These are phyloP conservation scores for Tribolium madens DNA, from an alignment of 1,140 invertebrate species.

Conservation along the genomic window DNA sequence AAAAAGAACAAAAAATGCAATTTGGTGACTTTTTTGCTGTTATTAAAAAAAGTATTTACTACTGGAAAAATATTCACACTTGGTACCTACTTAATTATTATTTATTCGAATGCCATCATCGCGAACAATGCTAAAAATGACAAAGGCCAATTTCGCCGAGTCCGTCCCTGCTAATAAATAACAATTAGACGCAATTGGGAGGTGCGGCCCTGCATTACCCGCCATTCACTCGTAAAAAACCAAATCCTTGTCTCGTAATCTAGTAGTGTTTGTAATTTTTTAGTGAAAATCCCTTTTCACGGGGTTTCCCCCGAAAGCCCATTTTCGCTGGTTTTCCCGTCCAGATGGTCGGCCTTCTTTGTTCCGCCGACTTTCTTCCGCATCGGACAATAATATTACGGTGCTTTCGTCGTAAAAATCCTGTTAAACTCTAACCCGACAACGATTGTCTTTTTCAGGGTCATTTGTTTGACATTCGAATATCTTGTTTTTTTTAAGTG, in stretches of 20 bases:
- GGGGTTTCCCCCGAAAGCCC: neutral
- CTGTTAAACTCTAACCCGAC: constrained; percentile 15
- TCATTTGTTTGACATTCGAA: neutral
- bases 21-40: no score
- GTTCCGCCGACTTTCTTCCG: neutral
- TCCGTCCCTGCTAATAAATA: constrained; percentile 14
- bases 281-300: neutral
- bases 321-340: neutral
- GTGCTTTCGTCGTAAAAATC: constrained; percentile 10
- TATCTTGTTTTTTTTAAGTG: neutral
- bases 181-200: constrained; percentile 1
- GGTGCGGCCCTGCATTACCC: neutral
- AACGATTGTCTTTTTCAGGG: neutral
- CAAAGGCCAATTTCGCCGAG: neutral
- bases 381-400: constrained; percentile 12
- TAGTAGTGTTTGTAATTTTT: no score
- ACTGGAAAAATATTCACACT: no score
- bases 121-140: neutral
- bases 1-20: no score
- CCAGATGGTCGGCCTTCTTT: constrained; percentile 2
- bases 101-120: neutral
- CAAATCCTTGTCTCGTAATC: neutral
- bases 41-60: no score
- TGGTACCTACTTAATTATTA: no score
- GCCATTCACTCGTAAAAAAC: neutral